A percentile compares a stretch with the other conserved stretches of the same genome.
These are phyloP conservation scores for Hycleus cichorii DNA, from an alignment of 1,140 invertebrate genomes.

Conservation along the genomic window DNA sequence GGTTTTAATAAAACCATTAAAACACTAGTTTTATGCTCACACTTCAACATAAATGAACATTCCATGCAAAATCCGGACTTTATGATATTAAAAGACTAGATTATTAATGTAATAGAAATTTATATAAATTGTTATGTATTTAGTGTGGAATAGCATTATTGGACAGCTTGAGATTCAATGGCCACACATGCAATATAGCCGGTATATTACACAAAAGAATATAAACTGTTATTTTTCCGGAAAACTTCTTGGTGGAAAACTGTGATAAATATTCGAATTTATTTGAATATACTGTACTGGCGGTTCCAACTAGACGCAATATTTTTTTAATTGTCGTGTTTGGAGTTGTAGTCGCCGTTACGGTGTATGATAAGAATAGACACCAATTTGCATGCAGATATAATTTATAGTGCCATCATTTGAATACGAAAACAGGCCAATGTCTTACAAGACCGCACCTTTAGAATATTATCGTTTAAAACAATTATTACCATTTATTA, in stretches of 20 bases:
- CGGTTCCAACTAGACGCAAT: too few species aligned
- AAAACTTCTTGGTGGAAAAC: too few species aligned
- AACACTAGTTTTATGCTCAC: constrained; percentile 27
- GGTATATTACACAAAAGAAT: too few species aligned
- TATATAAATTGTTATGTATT: constrained; percentile 26
- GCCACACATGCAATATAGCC: constrained; percentile 3
- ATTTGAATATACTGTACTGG: too few species aligned
- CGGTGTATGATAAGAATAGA: neutral
- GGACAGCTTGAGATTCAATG: constrained; percentile 20
- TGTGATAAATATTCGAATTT: too few species aligned
- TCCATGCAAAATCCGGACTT: constrained; percentile 20
- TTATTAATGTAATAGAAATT: constrained; percentile 30
- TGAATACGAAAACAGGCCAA: constrained; percentile 1
- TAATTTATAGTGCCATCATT: neutral
- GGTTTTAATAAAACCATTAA: constrained; percentile 32
- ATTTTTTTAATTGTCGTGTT: too few species aligned
- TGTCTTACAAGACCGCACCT: neutral
- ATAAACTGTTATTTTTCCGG: too few species aligned
- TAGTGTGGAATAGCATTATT: constrained; percentile 17
- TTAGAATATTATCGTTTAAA: neutral
- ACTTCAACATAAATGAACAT: constrained; percentile 26
- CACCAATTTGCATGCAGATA: constrained; percentile 2
- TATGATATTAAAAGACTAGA: constrained; percentile 20
- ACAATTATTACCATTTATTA: too few species aligned
- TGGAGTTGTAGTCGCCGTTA: too few species aligned